phyloP scores from a whole-genome alignment of 2,888 invertebrate species.

The Phorcus lineatus region DNA sequence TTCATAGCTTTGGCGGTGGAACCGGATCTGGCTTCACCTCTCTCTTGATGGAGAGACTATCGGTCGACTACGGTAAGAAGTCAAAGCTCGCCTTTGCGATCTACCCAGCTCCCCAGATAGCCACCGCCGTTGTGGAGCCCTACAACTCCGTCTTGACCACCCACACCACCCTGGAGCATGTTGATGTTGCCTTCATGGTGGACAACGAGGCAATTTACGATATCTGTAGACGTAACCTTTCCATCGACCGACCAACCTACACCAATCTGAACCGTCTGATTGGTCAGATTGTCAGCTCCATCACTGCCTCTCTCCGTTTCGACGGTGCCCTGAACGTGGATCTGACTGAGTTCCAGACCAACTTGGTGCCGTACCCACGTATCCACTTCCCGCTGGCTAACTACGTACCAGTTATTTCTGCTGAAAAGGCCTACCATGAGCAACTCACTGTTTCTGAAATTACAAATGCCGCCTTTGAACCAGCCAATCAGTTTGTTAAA shows the following conservation, averaged over 20 bases:
- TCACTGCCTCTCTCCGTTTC: slow-evolving; percentile 77
- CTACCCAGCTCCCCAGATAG: slow-evolving; percentile 92
- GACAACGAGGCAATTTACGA: slow-evolving; percentile 95
- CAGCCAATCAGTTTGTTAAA: slow-evolving; percentile 91
- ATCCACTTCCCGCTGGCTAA: slow-evolving; percentile 91
- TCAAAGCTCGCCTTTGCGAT: slow-evolving; percentile 82
- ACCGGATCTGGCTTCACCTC: slow-evolving; percentile 85
- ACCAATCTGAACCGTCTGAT: slow-evolving; percentile 94
- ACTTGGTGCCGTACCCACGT: slow-evolving; percentile 85
- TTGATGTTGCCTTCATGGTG: slow-evolving; percentile 96
- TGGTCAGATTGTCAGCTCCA: slow-evolving; percentile 84
- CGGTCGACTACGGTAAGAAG: slow-evolving; percentile 84
- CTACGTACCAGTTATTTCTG: slow-evolving; percentile 93
- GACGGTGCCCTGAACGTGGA: slow-evolving; percentile 78
- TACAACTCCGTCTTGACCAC: slow-evolving; percentile 97
- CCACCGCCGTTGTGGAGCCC: slow-evolving; percentile 94
- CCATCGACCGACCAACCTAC: slow-evolving; percentile 90
- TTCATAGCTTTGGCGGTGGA: slow-evolving; percentile 78
- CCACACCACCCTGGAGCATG: slow-evolving; percentile 94
- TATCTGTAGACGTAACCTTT: slow-evolving; percentile 87
- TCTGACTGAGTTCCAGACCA: slow-evolving; percentile 76
- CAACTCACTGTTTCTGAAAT: slow-evolving; percentile 84
- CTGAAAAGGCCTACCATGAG: slow-evolving; percentile 95
- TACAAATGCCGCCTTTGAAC: slow-evolving; percentile 91
- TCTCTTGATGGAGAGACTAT: slow-evolving; percentile 88